These are phyloP conservation scores for Tilapia sparmanii DNA, from an alignment of 2,113 vertebrate species.

Conservation along the genomic window DNA sequence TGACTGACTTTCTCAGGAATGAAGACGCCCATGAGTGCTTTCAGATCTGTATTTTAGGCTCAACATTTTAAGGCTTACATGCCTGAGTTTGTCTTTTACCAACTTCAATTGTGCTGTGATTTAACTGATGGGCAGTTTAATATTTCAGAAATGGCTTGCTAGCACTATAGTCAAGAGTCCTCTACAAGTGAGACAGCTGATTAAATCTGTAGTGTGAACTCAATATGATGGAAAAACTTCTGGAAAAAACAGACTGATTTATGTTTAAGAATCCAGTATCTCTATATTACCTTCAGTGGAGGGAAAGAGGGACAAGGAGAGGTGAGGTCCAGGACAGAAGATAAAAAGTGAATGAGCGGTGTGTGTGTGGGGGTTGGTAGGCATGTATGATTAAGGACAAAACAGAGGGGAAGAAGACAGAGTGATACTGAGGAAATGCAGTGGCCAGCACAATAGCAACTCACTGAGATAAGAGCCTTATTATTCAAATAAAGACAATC, in stretches of 20 bases:
- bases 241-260: not conserved
- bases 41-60: not conserved
- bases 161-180: not conserved
- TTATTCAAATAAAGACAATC: slow-evolving; percentile 58
- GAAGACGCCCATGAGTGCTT: not conserved
- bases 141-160: not conserved
- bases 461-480: slow-evolving; percentile 43
- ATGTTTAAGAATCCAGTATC: not conserved
- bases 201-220: not conserved
- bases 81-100: not conserved
- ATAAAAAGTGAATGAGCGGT: not conserved
- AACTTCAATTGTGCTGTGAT: not conserved
- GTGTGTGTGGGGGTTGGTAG: not conserved
- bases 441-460: slow-evolving; percentile 28
- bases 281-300: not conserved
- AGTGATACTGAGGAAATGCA: slow-evolving; percentile 6
- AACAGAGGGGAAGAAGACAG: not conserved
- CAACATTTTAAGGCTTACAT: not conserved
- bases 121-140: not conserved
- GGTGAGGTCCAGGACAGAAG: slow-evolving; percentile 32
- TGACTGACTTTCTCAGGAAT: not conserved
- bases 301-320: slow-evolving; percentile 22
- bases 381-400: slow-evolving; percentile 8
- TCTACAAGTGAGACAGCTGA: not conserved
- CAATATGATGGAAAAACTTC: not conserved